These are phyloP conservation scores for Panulirus ornatus DNA, from an alignment of 1,140 invertebrate genomes.

Conservation along the genomic window DNA sequence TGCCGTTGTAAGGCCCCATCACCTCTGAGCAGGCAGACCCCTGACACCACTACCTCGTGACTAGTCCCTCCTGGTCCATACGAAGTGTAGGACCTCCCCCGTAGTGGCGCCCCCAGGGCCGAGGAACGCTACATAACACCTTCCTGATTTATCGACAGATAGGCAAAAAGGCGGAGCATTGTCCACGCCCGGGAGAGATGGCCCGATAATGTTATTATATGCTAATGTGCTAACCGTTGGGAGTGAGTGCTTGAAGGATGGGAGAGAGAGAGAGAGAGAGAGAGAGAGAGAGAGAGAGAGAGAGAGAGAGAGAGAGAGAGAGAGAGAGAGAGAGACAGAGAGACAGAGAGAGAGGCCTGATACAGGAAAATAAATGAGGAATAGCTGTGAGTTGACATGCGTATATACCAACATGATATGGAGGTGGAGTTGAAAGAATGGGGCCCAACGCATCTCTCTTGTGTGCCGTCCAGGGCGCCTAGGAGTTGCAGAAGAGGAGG, in stretches of 20 bases:
- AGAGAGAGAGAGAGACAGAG: neutral
- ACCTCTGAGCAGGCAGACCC: too few relatives aligned
- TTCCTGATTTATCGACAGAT: constrained; percentile 53
- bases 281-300: constrained; percentile 27
- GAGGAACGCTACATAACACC: too few relatives aligned
- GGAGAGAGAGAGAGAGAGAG: neutral
- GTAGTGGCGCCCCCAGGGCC: too few relatives aligned
- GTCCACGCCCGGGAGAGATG: neutral
- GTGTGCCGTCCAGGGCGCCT: too few relatives aligned
- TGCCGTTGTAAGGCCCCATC: too few relatives aligned
- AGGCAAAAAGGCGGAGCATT: constrained; percentile 39
- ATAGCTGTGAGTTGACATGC: neutral
- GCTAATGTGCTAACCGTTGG: constrained; percentile 50
- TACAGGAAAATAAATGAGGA: neutral
- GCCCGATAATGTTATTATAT: constrained; percentile 62
- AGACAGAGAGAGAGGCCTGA: neutral
- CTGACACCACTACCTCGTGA: too few relatives aligned
- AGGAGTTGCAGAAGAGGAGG: neutral
- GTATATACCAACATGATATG: neutral
- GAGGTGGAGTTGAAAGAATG: neutral
- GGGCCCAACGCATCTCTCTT: too few relatives aligned
- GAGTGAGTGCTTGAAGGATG: neutral
- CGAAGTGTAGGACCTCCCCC: too few relatives aligned
- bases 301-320: constrained; percentile 6
- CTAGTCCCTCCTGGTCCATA: too few relatives aligned